Conservation (phyloP, 2,888 invertebrate species). For the Tiphia femorata region DNA sequence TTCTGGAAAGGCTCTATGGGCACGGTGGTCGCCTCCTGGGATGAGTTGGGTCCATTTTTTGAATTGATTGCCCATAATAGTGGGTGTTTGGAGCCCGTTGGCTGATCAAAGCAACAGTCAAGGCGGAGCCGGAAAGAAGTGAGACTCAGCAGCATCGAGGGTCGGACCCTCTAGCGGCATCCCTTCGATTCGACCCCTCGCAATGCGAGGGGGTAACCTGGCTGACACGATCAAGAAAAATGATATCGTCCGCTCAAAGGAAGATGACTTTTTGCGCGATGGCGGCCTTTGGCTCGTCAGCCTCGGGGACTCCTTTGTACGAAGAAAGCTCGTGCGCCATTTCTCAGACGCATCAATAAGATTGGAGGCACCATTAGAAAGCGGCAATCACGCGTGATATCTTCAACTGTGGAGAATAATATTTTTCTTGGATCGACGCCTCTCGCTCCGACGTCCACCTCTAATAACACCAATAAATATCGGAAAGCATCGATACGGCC, state of each 20-base stretch:
- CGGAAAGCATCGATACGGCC: too few relatives aligned
- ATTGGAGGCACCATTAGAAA: too few relatives aligned
- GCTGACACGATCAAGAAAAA: conserved; percentile 66
- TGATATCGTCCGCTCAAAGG: conserved; percentile 62
- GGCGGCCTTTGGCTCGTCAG: too few relatives aligned
- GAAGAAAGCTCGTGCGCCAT: too few relatives aligned
- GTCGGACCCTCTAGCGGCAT: conserved; percentile 56
- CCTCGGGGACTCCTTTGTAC: too few relatives aligned
- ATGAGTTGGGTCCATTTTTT: conserved; percentile 47
- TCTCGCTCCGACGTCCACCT: too few relatives aligned
- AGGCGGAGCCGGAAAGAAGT: conserved; percentile 65
- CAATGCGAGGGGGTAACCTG: conserved; percentile 26
- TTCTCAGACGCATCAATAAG: too few relatives aligned
- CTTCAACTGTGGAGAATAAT: too few relatives aligned
- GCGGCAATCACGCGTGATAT: too few relatives aligned
- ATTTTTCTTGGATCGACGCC: too few relatives aligned
- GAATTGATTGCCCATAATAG: conserved; percentile 68
- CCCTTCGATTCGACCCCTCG: conserved; percentile 21
- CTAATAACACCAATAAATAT: too few relatives aligned
- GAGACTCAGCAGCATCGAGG: conserved; percentile 63
- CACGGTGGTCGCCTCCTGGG: conserved; percentile 31
- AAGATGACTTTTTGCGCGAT: conserved; percentile 63
- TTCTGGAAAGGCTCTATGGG: conserved; percentile 33
- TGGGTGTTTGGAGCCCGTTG: conserved; percentile 60
- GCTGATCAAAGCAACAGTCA: conserved; percentile 60